These are phyloP conservation scores for Ceratotherium simum DNA, from an alignment of 2,113 vertebrate species.

Conservation along the genomic window DNA sequence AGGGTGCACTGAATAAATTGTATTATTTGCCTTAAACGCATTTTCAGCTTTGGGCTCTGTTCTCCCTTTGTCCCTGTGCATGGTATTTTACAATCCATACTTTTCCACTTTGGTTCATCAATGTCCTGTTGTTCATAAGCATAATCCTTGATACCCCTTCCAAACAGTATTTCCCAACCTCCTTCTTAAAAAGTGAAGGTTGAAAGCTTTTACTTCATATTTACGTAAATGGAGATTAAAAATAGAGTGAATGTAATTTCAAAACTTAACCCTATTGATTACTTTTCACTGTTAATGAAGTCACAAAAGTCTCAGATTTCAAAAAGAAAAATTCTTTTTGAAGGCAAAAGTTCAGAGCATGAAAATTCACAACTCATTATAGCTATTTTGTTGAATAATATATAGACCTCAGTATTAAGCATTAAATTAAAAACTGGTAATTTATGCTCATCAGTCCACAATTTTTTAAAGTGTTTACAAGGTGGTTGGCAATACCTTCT, in stretches of 20 bases:
- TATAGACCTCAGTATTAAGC: background rate
- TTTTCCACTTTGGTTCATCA: background rate
- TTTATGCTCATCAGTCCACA: background rate
- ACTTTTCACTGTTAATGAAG: background rate
- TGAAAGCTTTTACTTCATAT: background rate
- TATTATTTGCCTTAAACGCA: background rate
- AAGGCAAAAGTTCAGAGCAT: background rate
- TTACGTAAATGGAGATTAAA: background rate
- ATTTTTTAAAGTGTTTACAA: background rate
- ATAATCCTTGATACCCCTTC: background rate
- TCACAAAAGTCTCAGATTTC: background rate
- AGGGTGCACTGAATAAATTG: rapidly evolving
- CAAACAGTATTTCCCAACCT: background rate
- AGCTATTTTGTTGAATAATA: background rate
- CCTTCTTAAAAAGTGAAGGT: background rate
- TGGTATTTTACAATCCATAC: background rate
- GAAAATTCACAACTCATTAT: background rate
- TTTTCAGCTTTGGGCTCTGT: background rate
- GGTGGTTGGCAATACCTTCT: background rate
- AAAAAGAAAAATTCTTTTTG: background rate
- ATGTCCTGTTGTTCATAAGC: background rate
- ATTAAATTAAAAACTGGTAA: background rate
- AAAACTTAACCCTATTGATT: background rate
- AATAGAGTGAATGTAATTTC: background rate
- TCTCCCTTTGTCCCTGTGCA: background rate